phyloP scores from a whole-genome alignment of 2,113 vertebrate species.

The Notechis scutatus region DNA sequence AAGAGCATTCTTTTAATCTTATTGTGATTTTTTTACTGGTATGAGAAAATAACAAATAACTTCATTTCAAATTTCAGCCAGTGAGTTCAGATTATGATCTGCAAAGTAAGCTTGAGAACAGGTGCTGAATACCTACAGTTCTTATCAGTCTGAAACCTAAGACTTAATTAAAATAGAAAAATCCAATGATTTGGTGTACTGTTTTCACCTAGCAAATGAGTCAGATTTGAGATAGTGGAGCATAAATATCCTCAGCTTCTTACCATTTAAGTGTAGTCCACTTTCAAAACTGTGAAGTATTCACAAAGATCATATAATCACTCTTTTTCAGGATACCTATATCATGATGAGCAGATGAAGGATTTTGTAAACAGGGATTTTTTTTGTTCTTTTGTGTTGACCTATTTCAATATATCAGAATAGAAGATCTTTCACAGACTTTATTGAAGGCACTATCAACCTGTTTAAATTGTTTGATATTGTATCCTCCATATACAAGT shows the following conservation, averaged over 20 bases:
- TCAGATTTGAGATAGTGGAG: not conserved
- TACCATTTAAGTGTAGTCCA: not conserved
- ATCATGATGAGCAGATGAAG: conserved; percentile 21
- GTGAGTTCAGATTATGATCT: not conserved
- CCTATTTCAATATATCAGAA: conserved; percentile 1
- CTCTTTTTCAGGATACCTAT: not conserved
- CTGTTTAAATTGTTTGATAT: not conserved
- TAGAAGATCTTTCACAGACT: not conserved
- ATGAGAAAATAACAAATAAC: not conserved
- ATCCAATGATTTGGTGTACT: not conserved
- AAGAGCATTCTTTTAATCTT: not conserved
- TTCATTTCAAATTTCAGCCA: conserved; percentile 1
- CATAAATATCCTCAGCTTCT: not conserved
- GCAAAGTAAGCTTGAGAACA: not conserved
- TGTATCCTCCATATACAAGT: not conserved
- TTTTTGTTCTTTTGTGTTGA: conserved; percentile 7
- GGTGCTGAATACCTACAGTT: not conserved
- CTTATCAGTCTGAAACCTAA: not conserved
- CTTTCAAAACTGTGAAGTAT: not conserved
- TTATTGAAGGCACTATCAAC: not conserved
- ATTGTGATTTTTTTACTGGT: not conserved
- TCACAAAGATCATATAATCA: conserved; percentile 3
- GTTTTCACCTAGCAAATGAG: not conserved
- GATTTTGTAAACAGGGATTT: conserved; percentile 10
- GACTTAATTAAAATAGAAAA: conserved; percentile 7